Evolutionary conservation across 2,888 invertebrate species (phyloP), one percentile per base, ranked within the genome.

Genomic region (Osmoderma eremita): DNA sequence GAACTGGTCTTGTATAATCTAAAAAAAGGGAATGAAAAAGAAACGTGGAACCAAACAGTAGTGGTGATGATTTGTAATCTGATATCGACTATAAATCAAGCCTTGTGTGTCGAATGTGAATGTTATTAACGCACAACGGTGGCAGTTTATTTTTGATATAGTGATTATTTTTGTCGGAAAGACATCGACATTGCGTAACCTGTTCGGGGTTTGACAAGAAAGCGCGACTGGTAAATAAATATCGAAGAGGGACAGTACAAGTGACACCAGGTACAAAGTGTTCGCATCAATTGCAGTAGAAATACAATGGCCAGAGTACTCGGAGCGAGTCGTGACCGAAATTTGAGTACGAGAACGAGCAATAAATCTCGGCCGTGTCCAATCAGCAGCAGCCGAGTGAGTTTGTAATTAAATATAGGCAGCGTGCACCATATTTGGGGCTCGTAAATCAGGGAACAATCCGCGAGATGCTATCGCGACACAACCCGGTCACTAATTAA

Each of bases 401-500:
- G 65, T 65, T 56, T 65, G 68, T 68, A 68, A 68, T 68, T 68
- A 68, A 68, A 68, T 68, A 68, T 64, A 61, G 68, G 64, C 68
- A 61, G 64, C 63, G 68, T 68, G 68, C 68, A 68, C 68, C 68
- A 68, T 68, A 68, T 68, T 68, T 68, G 68, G 68, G 51, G 56
- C 58, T 53, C 68, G 68, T 68, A 68, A 68, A 68, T 68, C 68
- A 68, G 68, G 68, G 61, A 72, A 72, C 71, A 69, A 71, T 73
- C 73, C 73, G 72, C 71, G 73, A 73, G 73, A 73, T 73, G 69
- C 67, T 73, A 73, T 73, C 73, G 67, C 69, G 64, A 65, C 67
- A 65, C 65, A 65, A 58, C 65, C 68, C 61, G 64, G 64, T 65
- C 68, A 63, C 68, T 68, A 68, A 68, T 68, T 68, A 68, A 68